Conservation (phyloP, 1,140 invertebrate species). For the Drosophila chauvacae region DNA sequence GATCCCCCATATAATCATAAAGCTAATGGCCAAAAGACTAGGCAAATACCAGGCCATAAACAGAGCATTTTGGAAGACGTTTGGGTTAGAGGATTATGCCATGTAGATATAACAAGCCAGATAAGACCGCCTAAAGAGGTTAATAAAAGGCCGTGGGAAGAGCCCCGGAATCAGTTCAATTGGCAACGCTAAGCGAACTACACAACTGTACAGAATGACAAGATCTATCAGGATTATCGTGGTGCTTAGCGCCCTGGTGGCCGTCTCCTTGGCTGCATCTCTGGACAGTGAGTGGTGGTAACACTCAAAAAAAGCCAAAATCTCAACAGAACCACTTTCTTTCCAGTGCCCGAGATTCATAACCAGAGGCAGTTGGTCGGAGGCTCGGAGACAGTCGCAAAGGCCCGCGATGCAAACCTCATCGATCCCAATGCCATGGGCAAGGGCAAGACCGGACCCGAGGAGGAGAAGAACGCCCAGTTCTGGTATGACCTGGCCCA, state of each 20-base stretch:
- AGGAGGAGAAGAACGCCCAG: slow-evolving; percentile 58
- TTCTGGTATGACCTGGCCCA: slow-evolving; percentile 71
- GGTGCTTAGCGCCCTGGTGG: slow-evolving; percentile 23
- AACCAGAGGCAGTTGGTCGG: slow-evolving; percentile 35
- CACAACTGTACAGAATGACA: slow-evolving; percentile 21
- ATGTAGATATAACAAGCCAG: slow-evolving; percentile 19
- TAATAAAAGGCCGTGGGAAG: slow-evolving; percentile 24
- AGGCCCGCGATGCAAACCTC: not conserved
- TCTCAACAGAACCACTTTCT: too few species aligned
- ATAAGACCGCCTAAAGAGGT: slow-evolving; percentile 11
- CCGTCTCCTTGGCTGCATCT: slow-evolving; percentile 13
- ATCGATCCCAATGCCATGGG: slow-evolving; percentile 44
- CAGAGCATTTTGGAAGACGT: slow-evolving; percentile 7
- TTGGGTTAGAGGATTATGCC: slow-evolving; percentile 26
- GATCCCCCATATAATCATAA: slow-evolving; percentile 32
- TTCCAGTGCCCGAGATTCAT: slow-evolving; percentile 43
- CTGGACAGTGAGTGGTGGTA: slow-evolving; percentile 37
- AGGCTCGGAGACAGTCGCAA: not conserved
- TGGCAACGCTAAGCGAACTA: not conserved
- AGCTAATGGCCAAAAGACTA: slow-evolving; percentile 10
- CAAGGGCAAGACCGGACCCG: slow-evolving; percentile 35
- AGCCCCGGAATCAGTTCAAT: slow-evolving; percentile 3
- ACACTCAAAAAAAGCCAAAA: too few species aligned
- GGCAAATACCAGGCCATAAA: slow-evolving; percentile 21
- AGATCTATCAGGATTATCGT: not conserved